These are phyloP conservation scores for Hiodon alosoides DNA, from an alignment of 2,113 vertebrate species.

Conservation along the genomic window DNA sequence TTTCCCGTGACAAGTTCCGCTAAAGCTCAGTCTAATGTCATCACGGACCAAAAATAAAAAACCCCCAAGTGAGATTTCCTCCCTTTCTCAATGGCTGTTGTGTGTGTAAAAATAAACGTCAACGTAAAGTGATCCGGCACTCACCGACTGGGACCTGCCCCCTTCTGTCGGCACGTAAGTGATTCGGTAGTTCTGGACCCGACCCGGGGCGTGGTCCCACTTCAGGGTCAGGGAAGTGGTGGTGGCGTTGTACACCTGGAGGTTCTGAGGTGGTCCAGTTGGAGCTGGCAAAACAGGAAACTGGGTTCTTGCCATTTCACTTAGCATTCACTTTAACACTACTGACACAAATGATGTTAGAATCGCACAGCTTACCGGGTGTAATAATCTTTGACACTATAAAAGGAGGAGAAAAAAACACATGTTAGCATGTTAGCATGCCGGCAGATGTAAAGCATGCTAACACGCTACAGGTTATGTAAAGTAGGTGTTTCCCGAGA, in stretches of 20 bases:
- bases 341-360: background rate
- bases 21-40: background rate
- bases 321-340: background rate
- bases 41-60: background rate
- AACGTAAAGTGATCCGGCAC: conserved; percentile 1
- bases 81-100: too few relatives aligned
- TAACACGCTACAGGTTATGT: too few relatives aligned
- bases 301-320: background rate
- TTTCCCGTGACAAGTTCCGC: background rate
- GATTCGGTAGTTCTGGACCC: conserved; percentile 84
- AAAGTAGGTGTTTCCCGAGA: too few relatives aligned
- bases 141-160: conserved; percentile 75
- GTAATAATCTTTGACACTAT: conserved; percentile 66
- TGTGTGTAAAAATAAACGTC: background rate
- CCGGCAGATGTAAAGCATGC: too few relatives aligned
- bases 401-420: conserved; percentile 48
- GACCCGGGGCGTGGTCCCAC: conserved; percentile 85
- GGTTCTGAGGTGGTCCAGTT: conserved; percentile 76
- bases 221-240: conserved; percentile 82
- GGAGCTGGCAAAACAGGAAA: conserved; percentile 56
- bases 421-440: background rate
- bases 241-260: conserved; percentile 91
- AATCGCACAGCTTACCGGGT: conserved; percentile 65
- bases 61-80: too few relatives aligned
- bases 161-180: conserved; percentile 76